These are phyloP conservation scores for Bolborhynchus lineola DNA, from an alignment of 2,113 vertebrate genomes.

Conservation along the genomic window DNA sequence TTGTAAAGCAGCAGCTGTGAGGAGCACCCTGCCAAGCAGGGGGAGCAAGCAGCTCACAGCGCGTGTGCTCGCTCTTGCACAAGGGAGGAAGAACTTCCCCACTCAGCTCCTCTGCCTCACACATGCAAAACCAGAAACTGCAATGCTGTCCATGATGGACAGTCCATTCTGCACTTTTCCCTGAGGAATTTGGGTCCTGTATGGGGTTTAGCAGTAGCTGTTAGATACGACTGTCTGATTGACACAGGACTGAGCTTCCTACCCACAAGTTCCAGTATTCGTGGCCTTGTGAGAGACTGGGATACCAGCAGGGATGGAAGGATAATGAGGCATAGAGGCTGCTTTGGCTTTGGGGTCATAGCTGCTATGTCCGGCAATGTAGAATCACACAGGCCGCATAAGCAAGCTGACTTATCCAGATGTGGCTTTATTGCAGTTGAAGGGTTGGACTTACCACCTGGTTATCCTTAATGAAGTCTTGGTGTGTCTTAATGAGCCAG, in stretches of 20 bases:
- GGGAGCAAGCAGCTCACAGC: not conserved
- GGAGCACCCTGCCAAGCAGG: not conserved
- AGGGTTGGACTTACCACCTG: not conserved
- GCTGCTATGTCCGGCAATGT: not conserved
- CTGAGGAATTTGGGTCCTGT: not conserved
- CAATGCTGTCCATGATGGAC: not conserved
- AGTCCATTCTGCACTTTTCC: fast-evolving
- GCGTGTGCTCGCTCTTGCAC: not conserved
- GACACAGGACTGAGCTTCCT: not conserved
- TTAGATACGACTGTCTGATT: not conserved
- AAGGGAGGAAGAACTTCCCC: not conserved
- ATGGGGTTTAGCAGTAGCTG: not conserved
- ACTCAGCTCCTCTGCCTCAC: not conserved
- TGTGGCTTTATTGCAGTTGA: not conserved
- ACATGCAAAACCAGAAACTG: not conserved
- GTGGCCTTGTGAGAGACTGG: not conserved
- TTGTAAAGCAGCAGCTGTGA: not conserved
- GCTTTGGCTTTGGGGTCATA: not conserved
- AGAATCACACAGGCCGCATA: not conserved
- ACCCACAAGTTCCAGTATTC: not conserved
- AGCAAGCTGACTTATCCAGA: not conserved
- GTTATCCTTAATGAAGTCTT: not conserved
- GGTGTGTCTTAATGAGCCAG: not conserved
- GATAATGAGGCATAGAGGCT: not conserved
- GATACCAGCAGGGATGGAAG: not conserved